A percentile compares a stretch with the other conserved stretches of the same genome.
These are phyloP conservation scores for Tachysurus fulvidraco DNA, from an alignment of 2,113 vertebrate genomes.

Conservation along the genomic window DNA sequence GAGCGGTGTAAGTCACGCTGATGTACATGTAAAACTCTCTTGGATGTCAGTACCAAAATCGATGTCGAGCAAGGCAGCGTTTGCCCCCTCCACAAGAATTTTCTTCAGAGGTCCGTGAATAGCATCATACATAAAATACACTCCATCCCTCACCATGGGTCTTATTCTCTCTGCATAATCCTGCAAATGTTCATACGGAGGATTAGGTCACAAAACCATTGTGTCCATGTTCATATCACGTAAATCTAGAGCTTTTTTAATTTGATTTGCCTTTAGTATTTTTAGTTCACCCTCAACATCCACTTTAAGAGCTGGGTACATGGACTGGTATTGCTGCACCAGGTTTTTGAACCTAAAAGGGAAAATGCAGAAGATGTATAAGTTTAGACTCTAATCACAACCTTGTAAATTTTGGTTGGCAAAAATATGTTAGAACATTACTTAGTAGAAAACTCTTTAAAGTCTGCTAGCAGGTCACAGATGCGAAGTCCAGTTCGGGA, in stretches of 20 bases:
- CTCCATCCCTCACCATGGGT: constrained; percentile 93
- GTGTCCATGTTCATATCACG: neutral
- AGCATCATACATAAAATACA: constrained; percentile 96
- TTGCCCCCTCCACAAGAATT: constrained; percentile 96
- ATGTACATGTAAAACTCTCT: neutral
- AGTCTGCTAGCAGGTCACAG: constrained; percentile 93
- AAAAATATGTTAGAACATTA: constrained; percentile 50
- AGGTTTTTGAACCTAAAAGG: constrained; percentile 87
- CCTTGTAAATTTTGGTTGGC: neutral
- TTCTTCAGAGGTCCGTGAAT: constrained; percentile 91
- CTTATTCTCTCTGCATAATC: constrained; percentile 89
- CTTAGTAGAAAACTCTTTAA: constrained; percentile 90
- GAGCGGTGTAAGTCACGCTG: neutral
- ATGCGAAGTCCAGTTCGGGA: constrained; percentile 91
- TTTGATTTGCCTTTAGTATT: constrained; percentile 83
- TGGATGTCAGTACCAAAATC: constrained; percentile 83
- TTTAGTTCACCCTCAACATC: constrained; percentile 89
- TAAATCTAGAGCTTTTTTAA: neutral
- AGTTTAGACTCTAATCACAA: neutral
- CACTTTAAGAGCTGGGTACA: constrained; percentile 87
- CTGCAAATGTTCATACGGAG: constrained; percentile 64
- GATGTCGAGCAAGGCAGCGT: constrained; percentile 95
- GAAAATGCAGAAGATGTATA: constrained; percentile 30
- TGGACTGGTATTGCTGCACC: constrained; percentile 89
- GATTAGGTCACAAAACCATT: neutral